Evolutionary conservation across 2,888 invertebrate species (phyloP), one percentile per base, ranked within the genome.

Genomic region (Aphidius colemani): DNA sequence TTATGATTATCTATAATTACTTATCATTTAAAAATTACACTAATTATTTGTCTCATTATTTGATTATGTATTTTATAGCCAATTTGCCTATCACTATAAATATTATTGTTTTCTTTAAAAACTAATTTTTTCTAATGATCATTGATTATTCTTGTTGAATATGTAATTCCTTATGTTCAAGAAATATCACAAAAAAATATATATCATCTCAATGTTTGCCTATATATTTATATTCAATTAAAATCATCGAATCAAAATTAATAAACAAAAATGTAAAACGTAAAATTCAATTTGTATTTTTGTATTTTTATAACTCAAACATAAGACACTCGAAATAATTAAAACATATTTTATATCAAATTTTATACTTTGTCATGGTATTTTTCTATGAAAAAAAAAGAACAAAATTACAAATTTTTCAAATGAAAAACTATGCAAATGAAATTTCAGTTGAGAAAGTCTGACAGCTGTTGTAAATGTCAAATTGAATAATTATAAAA

Each of bases 31-130:
- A 64, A 73, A 74, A 75, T 72, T 79, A 79, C 68, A 72, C 79
- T 79, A 79, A 78, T 79, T 79, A 79, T 79, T 79, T 79, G 79
- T 79, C 79, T 78, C 62, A 76, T 72, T 30, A 72, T 78, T 75
- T 73, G 76, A 78, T 76, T 76, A 74, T 68, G 67, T 74, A 75
- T 74, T 75, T 70, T 72, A 70, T 57, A 57, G 46, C 45, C 62
- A 63, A 57, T 44, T 51, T 44, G 39, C 57, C 30, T 30, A 30
- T 30, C 30, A 30, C 30, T 30, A 30, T 18, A 18, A 18, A 18
- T 30, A 30, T 30, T 30, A 30, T 30, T 30, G 30, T 30, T 5
- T 30, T 30, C n/a, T 30, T 30, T 30, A 30, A 30, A 30, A 30
- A 30, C 30, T 30, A 30, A 30, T 30, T 30, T 30, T 30, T 30